Evolutionary conservation across 2,888 invertebrate genomes (phyloP).

Genomic region (Anthophora plumipes): DNA sequence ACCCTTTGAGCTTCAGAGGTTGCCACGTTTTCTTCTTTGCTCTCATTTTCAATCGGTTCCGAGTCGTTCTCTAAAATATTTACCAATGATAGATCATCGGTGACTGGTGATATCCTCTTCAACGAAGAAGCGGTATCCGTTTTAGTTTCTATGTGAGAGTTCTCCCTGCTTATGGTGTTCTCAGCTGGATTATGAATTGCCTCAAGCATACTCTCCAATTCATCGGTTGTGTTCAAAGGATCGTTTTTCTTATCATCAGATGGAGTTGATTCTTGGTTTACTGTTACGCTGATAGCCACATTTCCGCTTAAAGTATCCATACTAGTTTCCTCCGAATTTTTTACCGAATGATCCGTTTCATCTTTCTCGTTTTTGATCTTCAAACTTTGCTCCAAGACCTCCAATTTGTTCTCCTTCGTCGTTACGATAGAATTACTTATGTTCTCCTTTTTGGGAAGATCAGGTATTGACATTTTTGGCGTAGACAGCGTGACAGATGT

Average conservation of each 20-base stretch:
- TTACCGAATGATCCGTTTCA: slow-evolving; percentile 75
- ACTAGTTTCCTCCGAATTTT: slow-evolving; percentile 52
- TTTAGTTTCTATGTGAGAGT: slow-evolving; percentile 66
- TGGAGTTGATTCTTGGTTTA: slow-evolving; percentile 33
- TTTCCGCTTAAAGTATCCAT: slow-evolving; percentile 26
- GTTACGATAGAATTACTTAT: slow-evolving; percentile 10
- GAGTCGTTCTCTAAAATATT: slow-evolving; percentile 82
- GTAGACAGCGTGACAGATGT: slow-evolving; percentile 76
- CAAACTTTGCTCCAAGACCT: slow-evolving; percentile 85
- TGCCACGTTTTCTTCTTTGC: slow-evolving; percentile 65
- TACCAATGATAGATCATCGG: slow-evolving; percentile 82
- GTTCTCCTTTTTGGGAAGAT: slow-evolving; percentile 71
- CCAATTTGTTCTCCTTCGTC: slow-evolving; percentile 81
- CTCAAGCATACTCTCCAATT: slow-evolving; percentile 84
- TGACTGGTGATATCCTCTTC: slow-evolving; percentile 81
- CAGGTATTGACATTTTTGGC: slow-evolving; percentile 78
- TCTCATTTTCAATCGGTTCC: slow-evolving; percentile 74
- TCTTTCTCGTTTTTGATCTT: slow-evolving; percentile 75
- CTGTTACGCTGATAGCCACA: neutral
- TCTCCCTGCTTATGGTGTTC: slow-evolving; percentile 75
- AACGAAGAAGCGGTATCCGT: slow-evolving; percentile 72
- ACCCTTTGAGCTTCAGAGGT: slow-evolving; percentile 50
- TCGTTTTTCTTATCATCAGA: slow-evolving; percentile 80
- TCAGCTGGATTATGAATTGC: slow-evolving; percentile 83
- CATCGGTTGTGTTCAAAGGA: slow-evolving; percentile 83